These are phyloP conservation scores for Synergus gifuensis DNA, from an alignment of 2,888 invertebrate genomes.

Conservation along the genomic window DNA sequence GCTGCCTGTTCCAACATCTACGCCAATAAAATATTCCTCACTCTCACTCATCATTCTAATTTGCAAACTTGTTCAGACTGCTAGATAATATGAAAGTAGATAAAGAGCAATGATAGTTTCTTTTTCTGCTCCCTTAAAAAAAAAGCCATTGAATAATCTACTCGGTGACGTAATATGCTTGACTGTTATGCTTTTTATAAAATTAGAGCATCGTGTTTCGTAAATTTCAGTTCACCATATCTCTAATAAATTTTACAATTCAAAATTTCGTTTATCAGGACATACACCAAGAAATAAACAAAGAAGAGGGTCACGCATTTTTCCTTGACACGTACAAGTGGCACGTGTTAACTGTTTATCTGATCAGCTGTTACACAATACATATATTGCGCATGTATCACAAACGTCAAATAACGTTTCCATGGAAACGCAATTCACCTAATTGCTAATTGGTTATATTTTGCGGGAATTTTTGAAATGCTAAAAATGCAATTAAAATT, in stretches of 20 bases:
- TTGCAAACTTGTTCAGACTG: background rate
- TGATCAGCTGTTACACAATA: conserved; percentile 9
- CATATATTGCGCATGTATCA: background rate
- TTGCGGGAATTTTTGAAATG: too few relatives aligned
- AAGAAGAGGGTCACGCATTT: conserved; percentile 6
- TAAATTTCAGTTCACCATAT: background rate
- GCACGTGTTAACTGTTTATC: background rate
- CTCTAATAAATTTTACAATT: background rate
- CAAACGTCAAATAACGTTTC: background rate
- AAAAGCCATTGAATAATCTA: background rate
- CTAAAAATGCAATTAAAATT: too few relatives aligned
- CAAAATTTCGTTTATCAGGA: background rate
- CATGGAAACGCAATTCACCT: background rate
- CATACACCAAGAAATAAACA: background rate
- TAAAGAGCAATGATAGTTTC: conserved; percentile 11
- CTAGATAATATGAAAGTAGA: background rate
- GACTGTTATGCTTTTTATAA: background rate
- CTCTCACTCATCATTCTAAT: conserved; percentile 63
- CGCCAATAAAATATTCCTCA: conserved; percentile 85
- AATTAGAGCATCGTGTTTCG: background rate
- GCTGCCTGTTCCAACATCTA: conserved; percentile 96
- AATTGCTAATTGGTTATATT: too few relatives aligned
- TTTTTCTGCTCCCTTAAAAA: background rate
- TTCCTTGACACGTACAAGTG: background rate
- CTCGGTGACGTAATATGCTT: background rate